Evolutionary conservation across 2,888 invertebrate species (phyloP).

Genomic region (Aphidoletes aphidimyza): DNA sequence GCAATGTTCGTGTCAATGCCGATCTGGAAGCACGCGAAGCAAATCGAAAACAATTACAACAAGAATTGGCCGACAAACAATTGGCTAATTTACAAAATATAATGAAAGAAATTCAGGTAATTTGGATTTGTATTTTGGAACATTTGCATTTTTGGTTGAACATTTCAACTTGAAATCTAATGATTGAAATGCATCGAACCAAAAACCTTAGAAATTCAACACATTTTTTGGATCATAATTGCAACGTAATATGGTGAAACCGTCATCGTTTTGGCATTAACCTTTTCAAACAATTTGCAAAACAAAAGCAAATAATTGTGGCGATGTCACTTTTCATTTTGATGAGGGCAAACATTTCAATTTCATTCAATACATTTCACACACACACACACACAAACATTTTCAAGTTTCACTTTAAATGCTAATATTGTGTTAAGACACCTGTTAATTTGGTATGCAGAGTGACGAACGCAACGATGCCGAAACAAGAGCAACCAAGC

Average conservation of each 20-base stretch:
- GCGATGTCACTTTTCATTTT: not conserved
- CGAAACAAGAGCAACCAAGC: not conserved
- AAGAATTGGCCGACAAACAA: constrained; percentile 76
- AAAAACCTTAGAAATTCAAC: not conserved
- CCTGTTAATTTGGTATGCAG: not conserved
- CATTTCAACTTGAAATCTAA: not conserved
- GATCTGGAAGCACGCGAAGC: constrained; percentile 80
- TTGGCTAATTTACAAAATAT: constrained; percentile 80
- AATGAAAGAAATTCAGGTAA: constrained; percentile 77
- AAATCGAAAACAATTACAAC: constrained; percentile 75
- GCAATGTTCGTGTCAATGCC: constrained; percentile 79
- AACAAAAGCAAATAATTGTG: no score
- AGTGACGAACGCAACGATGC: no score
- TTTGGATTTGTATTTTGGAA: constrained; percentile 58
- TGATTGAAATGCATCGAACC: not conserved
- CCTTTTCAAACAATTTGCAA: not conserved
- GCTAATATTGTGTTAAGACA: not conserved
- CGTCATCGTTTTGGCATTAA: not conserved
- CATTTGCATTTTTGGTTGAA: not conserved
- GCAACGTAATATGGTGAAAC: not conserved
- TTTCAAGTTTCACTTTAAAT: constrained; percentile 10
- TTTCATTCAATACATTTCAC: constrained; percentile 16
- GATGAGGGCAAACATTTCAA: not conserved
- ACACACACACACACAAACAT: no score
- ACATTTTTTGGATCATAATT: not conserved